Conservation (phyloP, 2,888 invertebrate genomes). For the Cancer borealis region DNA sequence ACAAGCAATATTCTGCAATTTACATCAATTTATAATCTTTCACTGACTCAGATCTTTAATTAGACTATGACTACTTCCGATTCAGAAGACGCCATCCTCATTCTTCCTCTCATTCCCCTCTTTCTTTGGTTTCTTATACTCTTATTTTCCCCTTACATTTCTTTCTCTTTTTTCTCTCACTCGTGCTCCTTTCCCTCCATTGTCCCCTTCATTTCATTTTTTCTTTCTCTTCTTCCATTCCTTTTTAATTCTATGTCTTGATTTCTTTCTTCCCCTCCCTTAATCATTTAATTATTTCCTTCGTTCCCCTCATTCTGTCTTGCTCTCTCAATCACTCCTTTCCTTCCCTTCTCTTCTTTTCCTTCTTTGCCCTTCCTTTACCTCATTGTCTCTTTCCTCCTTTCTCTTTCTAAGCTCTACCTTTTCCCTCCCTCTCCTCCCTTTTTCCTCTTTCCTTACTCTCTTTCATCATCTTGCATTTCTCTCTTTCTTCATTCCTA, state of each 20-base stretch:
- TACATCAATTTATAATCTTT: background rate
- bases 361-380: background rate
- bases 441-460: background rate
- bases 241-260: background rate
- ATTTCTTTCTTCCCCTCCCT: background rate
- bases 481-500: background rate
- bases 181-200: background rate
- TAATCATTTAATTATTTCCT: background rate
- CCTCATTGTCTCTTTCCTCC: background rate
- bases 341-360: background rate
- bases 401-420: background rate
- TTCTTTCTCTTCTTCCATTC: background rate
- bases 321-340: background rate
- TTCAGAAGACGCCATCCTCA: background rate
- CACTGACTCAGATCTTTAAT: conserved; percentile 3
- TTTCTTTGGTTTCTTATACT: no score
- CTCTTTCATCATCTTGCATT: background rate
- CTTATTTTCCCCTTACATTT: no score
- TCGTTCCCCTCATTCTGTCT: background rate
- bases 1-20: background rate
- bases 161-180: background rate
- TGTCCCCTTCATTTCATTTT: background rate
- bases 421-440: background rate
- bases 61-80: background rate
- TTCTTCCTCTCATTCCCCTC: background rate